A percentile compares a stretch with the other conserved stretches of the same genome.
Evolutionary conservation across 1,140 invertebrate genomes (phyloP).

Genomic region (Drosophila arizonae): DNA sequence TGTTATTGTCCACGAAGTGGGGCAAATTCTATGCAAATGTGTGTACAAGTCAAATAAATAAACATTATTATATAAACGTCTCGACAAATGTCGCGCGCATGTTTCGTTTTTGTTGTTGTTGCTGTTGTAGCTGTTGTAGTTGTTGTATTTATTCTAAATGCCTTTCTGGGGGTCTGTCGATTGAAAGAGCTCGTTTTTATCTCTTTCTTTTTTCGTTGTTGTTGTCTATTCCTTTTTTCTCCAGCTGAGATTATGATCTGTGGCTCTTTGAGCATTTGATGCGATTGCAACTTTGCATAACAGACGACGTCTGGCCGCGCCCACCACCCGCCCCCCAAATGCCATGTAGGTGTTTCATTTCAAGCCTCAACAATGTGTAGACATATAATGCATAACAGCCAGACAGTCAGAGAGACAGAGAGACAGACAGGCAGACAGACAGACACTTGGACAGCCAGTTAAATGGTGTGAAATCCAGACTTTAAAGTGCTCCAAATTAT

Average conservation of each 20-base stretch:
- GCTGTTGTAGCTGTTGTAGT: neutral
- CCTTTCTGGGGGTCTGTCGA: conserved; percentile 22
- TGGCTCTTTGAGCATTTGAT: conserved; percentile 52
- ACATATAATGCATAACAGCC: conserved; percentile 51
- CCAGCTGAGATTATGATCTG: conserved; percentile 47
- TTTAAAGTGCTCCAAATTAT: conserved; percentile 78
- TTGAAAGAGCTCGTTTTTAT: conserved; percentile 43
- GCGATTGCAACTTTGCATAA: conserved; percentile 79
- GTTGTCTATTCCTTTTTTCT: neutral
- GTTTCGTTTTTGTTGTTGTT: conserved; percentile 10
- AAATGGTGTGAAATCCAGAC: conserved; percentile 69
- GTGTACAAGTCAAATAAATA: conserved; percentile 66
- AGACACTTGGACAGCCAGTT: conserved; percentile 10
- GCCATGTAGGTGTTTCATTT: conserved; percentile 53
- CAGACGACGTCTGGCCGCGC: conserved; percentile 62
- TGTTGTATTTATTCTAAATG: conserved; percentile 2
- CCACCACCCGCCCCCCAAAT: neutral
- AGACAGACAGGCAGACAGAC: conserved; percentile 18
- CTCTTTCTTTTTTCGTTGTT: conserved; percentile 7
- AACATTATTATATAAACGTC: conserved; percentile 79
- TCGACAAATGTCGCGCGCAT: conserved; percentile 42
- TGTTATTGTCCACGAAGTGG: conserved; percentile 67
- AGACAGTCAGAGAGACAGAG: conserved; percentile 25
- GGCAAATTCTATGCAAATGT: conserved; percentile 75
- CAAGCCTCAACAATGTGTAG: conserved; percentile 68